These are phyloP conservation scores for Catostylus mosaicus DNA, from an alignment of 30 jellyfish, hydroid and myxozoan genomes.

Conservation along the genomic window DNA sequence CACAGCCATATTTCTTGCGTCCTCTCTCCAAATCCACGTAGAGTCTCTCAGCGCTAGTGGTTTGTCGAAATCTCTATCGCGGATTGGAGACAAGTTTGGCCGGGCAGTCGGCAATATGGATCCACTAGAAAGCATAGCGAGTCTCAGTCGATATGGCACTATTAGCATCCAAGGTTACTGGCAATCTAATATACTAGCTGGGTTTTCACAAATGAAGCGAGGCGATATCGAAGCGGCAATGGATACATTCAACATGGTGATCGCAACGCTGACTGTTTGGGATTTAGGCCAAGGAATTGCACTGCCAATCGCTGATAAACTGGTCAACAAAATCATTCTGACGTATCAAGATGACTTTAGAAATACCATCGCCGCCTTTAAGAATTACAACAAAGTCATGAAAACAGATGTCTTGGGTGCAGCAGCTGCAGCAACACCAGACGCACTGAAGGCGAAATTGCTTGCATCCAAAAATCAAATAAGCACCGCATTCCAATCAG, in stretches of 20 bases:
- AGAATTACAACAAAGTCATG: neutral
- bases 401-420: slow-evolving; percentile 24
- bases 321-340: slow-evolving; percentile 18
- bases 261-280: slow-evolving; percentile 44
- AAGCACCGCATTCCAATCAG: slow-evolving; percentile 23
- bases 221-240: slow-evolving; percentile 46
- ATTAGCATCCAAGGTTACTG: neutral
- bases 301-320: slow-evolving; percentile 26
- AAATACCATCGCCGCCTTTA: slow-evolving; percentile 15
- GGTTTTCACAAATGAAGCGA: neutral
- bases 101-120: slow-evolving; percentile 4
- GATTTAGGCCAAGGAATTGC: slow-evolving; percentile 47
- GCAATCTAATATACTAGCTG: slow-evolving; percentile 9
- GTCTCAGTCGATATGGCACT: neutral
- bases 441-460: slow-evolving; percentile 23
- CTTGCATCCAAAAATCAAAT: slow-evolving; percentile 11
- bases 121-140: neutral
- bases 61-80: slow-evolving; percentile 2
- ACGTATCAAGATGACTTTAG: slow-evolving; percentile 16
- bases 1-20: neutral
- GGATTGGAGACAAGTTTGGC: slow-evolving; percentile 1
- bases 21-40: neutral
- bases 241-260: slow-evolving; percentile 29
- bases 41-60: neutral
- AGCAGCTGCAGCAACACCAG: neutral